A percentile compares a stretch with the other conserved stretches of the same genome.
Conservation (phyloP, 1,140 invertebrate species). For the Aporrectodea caliginosa region DNA sequence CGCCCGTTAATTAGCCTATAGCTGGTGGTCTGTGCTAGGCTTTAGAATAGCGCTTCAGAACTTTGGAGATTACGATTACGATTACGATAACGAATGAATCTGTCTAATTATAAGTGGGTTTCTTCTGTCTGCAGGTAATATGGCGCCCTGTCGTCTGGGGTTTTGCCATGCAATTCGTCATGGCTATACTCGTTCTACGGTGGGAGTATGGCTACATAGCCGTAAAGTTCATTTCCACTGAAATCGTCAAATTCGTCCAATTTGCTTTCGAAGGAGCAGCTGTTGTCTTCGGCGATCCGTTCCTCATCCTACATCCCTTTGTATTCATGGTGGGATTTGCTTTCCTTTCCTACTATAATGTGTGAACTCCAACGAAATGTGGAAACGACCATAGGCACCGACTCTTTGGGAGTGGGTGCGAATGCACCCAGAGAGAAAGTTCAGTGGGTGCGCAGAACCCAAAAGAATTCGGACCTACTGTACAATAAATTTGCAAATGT, state of each 20-base stretch:
- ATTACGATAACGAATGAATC: no score
- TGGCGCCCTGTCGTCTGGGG: constrained; percentile 65
- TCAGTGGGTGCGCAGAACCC: not conserved
- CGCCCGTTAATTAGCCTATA: no score
- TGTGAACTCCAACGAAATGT: not conserved
- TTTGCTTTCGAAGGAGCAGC: constrained; percentile 71
- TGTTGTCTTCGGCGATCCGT: constrained; percentile 74
- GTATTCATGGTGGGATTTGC: constrained; percentile 63
- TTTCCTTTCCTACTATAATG: not conserved
- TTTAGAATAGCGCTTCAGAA: no score
- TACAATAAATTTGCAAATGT: no score
- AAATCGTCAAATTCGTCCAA: constrained; percentile 67
- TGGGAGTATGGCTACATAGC: constrained; percentile 71
- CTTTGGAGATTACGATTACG: no score
- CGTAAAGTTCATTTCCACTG: constrained; percentile 71
- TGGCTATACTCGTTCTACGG: constrained; percentile 77
- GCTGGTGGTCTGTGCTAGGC: no score
- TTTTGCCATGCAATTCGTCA: constrained; percentile 73
- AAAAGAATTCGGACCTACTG: no score
- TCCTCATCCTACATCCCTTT: constrained; percentile 60
- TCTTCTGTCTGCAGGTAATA: constrained; percentile 28
- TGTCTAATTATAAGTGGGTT: no score
- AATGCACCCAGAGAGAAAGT: not conserved
- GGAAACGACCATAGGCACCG: not conserved
- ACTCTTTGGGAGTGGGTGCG: no score